Conservation (phyloP, 2,888 invertebrate species). For the Coelinius sp. region DNA sequence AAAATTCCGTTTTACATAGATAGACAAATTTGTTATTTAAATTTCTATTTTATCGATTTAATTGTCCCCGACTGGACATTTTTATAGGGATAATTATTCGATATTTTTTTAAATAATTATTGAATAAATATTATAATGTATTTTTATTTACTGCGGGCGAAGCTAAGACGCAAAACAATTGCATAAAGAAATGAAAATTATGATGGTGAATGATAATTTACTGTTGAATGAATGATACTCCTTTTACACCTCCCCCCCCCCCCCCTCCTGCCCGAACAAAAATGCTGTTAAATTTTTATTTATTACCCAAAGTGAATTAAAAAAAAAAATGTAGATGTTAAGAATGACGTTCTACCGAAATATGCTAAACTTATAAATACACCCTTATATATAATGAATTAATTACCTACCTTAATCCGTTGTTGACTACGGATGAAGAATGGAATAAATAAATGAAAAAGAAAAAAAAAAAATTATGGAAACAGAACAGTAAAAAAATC, state of each 20-base stretch:
- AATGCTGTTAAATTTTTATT: constrained; percentile 57
- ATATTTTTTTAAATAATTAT: constrained; percentile 19
- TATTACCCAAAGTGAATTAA: constrained; percentile 59
- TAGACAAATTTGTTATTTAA: constrained; percentile 62
- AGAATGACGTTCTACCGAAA: constrained; percentile 69
- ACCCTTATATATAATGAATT: constrained; percentile 67
- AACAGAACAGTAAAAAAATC: constrained; percentile 66
- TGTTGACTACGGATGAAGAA: constrained; percentile 34
- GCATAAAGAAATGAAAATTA: background rate
- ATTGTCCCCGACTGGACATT: constrained; percentile 28
- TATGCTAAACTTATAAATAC: constrained; percentile 70
- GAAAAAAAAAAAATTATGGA: constrained; percentile 4
- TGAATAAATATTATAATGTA: constrained; percentile 4
- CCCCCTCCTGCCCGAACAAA: constrained; percentile 20
- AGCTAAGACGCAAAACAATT: constrained; percentile 18
- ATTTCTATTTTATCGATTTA: constrained; percentile 38
- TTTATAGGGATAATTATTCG: constrained; percentile 13
- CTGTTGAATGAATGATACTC: constrained; percentile 7
- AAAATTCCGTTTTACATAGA: constrained; percentile 54
- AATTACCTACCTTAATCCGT: constrained; percentile 54
- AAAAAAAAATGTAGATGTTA: constrained; percentile 60
- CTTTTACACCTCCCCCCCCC: too few species aligned
- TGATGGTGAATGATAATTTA: background rate
- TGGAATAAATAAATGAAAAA: background rate
- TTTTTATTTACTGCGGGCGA: background rate